phyloP scores from a whole-genome alignment of 2,888 invertebrate genomes.

The Trissolcus brochymenae region DNA sequence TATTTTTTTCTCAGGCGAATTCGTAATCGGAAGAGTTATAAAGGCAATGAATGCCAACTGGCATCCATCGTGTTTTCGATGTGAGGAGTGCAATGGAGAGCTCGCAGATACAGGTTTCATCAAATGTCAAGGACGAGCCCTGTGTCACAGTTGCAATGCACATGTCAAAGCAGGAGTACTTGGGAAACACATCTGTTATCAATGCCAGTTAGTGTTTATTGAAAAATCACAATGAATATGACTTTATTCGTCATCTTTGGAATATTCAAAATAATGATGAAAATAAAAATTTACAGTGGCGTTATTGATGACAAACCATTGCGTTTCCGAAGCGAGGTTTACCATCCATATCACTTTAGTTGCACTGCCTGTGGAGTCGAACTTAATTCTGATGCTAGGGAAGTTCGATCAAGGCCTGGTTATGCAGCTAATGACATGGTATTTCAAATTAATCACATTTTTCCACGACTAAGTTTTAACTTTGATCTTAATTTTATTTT shows the following conservation, averaged over 20 bases:
- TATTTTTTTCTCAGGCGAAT: conserved; percentile 82
- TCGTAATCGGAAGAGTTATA: conserved; percentile 98
- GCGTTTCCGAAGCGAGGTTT: conserved; percentile 96
- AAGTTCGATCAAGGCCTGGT: conserved; percentile 94
- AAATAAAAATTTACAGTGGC: conserved; percentile 79
- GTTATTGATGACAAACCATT: conserved; percentile 94
- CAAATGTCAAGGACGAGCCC: conserved; percentile 88
- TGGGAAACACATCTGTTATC: conserved; percentile 98
- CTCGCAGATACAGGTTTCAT: conserved; percentile 98
- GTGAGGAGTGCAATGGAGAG: conserved; percentile 93
- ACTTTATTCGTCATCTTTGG: neutral
- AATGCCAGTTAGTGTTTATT: conserved; percentile 91
- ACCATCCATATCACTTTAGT: conserved; percentile 99
- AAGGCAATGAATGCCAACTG: conserved; percentile 99
- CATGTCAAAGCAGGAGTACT: conserved; percentile 95
- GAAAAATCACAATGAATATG: neutral
- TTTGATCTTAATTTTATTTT: conserved; percentile 2
- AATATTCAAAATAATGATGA: neutral
- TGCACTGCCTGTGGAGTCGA: conserved; percentile 95
- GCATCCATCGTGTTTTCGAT: conserved; percentile 99
- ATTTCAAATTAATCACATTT: conserved; percentile 7
- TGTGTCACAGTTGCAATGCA: conserved; percentile 98
- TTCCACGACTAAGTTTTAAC: neutral
- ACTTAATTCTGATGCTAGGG: conserved; percentile 95
- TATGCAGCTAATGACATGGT: conserved; percentile 93